A percentile compares a stretch with the other conserved stretches of the same genome.
Evolutionary conservation across 2,113 vertebrate genomes (phyloP).

Genomic region (Pterophyllum scalare): DNA sequence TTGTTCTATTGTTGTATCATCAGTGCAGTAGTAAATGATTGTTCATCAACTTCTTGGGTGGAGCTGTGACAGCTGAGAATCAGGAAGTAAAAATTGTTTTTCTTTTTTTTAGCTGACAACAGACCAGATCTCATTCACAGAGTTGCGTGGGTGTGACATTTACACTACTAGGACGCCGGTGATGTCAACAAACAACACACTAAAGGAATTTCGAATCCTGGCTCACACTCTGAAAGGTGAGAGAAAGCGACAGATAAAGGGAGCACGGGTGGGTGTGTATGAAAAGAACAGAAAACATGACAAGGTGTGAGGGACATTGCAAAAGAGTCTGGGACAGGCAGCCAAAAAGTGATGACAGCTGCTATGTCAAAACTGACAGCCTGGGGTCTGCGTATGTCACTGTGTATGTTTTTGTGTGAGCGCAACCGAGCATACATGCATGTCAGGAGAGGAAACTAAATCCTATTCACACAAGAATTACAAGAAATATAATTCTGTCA

Average conservation of each 20-base stretch:
- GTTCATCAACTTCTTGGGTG: not conserved
- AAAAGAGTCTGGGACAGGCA: slow-evolving; percentile 39
- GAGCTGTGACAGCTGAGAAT: not conserved
- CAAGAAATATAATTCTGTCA: not conserved
- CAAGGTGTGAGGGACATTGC: slow-evolving; percentile 40
- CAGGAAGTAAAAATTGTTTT: not conserved
- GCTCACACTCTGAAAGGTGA: slow-evolving; percentile 44
- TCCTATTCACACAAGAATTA: not conserved
- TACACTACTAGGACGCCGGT: slow-evolving; percentile 44
- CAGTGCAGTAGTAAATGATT: not conserved
- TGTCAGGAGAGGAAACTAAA: not conserved
- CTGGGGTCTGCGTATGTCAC: not conserved
- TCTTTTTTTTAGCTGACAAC: slow-evolving; percentile 12
- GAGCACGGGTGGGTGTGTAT: slow-evolving; percentile 22
- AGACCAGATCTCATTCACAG: slow-evolving; percentile 23
- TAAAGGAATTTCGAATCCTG: slow-evolving; percentile 22
- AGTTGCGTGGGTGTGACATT: slow-evolving; percentile 51
- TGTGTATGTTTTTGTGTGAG: not conserved
- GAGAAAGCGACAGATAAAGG: slow-evolving; percentile 32
- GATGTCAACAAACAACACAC: slow-evolving; percentile 47
- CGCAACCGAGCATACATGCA: not conserved
- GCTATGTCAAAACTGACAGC: slow-evolving; percentile 48
- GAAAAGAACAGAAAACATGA: slow-evolving; percentile 36
- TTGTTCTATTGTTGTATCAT: not conserved
- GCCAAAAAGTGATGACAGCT: slow-evolving; percentile 42